Percentiles rank a stretch among this genome's conserved stretches.
Conservation (phyloP, 2,797 vertebrate species). For the Amblyraja radiata region DNA sequence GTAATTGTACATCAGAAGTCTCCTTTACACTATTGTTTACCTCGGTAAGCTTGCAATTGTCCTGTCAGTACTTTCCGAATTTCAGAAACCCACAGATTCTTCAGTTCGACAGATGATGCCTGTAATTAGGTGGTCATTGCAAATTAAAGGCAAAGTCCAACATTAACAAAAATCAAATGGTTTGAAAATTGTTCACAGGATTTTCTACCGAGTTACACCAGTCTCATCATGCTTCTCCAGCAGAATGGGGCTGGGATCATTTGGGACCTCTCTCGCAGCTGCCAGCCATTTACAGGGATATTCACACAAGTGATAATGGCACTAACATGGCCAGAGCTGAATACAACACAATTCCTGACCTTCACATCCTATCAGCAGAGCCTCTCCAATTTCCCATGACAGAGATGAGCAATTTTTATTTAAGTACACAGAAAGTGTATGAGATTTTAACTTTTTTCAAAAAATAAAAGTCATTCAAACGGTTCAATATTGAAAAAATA, state of each 20-base stretch:
- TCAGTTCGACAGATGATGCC: conserved; percentile 86
- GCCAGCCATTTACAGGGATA: neutral
- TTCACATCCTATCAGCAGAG: neutral
- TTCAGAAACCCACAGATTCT: conserved; percentile 88
- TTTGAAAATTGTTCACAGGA: neutral
- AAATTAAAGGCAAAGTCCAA: neutral
- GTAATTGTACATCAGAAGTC: neutral
- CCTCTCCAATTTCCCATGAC: too few species aligned
- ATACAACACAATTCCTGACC: neutral
- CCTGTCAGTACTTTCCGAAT: conserved; percentile 87
- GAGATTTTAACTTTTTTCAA: too few species aligned
- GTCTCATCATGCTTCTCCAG: neutral
- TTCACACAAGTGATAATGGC: neutral
- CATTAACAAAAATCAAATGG: neutral
- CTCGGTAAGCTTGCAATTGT: conserved; percentile 82
- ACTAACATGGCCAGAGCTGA: neutral
- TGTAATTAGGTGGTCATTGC: conserved; percentile 46
- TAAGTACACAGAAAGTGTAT: too few species aligned
- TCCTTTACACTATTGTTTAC: conserved; percentile 50
- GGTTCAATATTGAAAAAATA: too few species aligned
- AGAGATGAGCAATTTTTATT: too few species aligned
- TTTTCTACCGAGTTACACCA: neutral
- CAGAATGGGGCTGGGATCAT: neutral
- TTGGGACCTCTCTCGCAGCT: neutral
- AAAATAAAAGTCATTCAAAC: too few species aligned